Conservation (phyloP, 2,888 invertebrate genomes). For the Belgica antarctica region DNA sequence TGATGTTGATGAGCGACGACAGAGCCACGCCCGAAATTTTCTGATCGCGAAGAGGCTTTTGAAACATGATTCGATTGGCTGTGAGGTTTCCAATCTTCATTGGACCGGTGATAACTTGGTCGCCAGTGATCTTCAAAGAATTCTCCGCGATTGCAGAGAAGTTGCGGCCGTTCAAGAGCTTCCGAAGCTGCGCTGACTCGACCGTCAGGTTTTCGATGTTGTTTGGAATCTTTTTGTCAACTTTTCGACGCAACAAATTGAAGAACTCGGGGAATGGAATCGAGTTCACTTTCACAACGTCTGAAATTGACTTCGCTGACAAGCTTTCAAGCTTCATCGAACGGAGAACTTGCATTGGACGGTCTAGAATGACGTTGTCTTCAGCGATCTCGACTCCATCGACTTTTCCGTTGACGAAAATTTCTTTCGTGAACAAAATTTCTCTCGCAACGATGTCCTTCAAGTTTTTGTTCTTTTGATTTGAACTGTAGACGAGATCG, state of each 20-base stretch:
- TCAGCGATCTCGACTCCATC: constrained; percentile 50
- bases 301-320: constrained; percentile 46
- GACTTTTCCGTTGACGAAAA: constrained; percentile 47
- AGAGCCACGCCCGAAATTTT: constrained; percentile 17
- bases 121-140: constrained; percentile 56
- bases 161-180: constrained; percentile 57
- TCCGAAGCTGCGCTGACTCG: constrained; percentile 54
- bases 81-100: constrained; percentile 49
- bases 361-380: constrained; percentile 49
- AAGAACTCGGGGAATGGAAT: constrained; percentile 24
- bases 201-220: constrained; percentile 49
- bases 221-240: constrained; percentile 45
- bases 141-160: constrained; percentile 55
- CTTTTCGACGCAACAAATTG: constrained; percentile 45
- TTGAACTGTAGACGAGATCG: constrained; percentile 48
- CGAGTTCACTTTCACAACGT: neutral
- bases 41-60: neutral
- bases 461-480: constrained; percentile 46
- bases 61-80: constrained; percentile 49
- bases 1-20: neutral
- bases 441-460: constrained; percentile 50
- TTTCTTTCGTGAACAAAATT: constrained; percentile 48
- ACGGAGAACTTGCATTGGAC: constrained; percentile 47
- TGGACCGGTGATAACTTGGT: constrained; percentile 55
- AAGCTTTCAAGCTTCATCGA: constrained; percentile 47